These are phyloP conservation scores for Pachyramphus minor DNA, from an alignment of 2,113 vertebrate genomes.

Conservation along the genomic window DNA sequence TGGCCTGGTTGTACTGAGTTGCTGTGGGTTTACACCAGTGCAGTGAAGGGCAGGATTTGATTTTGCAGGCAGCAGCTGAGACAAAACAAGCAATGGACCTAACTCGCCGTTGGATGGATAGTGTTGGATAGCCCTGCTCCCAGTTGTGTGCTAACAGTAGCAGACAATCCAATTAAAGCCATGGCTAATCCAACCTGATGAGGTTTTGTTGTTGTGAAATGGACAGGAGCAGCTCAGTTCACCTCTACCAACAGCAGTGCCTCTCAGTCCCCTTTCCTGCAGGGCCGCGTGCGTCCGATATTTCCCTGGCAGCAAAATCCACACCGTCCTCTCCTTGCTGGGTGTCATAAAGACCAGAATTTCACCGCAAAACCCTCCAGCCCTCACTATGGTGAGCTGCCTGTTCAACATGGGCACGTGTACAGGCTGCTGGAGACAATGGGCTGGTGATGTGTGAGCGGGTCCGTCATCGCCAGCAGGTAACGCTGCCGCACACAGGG, in stretches of 20 bases:
- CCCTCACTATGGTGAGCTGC: fast-evolving
- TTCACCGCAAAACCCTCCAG: neutral
- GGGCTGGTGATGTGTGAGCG: neutral
- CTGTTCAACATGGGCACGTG: fast-evolving
- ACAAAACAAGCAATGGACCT: neutral
- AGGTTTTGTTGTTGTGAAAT: neutral
- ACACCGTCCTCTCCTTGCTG: neutral
- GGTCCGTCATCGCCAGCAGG: neutral
- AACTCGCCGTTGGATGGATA: fast-evolving
- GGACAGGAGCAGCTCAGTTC: neutral
- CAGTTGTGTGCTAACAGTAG: neutral
- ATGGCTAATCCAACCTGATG: neutral
- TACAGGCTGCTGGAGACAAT: neutral
- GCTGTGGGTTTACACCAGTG: neutral
- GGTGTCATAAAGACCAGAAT: fast-evolving
- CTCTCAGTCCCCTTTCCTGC: neutral
- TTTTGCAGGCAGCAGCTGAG: neutral
- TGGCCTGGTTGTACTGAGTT: neutral
- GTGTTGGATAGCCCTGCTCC: neutral
- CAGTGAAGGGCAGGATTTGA: neutral
- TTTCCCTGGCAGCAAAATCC: neutral
- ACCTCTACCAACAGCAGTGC: neutral
- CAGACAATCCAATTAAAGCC: neutral
- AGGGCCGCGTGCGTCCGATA: fast-evolving
- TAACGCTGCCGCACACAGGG: neutral